Evolutionary conservation across 2,888 invertebrate species (phyloP).

Genomic region (Eupithecia abbreviata): DNA sequence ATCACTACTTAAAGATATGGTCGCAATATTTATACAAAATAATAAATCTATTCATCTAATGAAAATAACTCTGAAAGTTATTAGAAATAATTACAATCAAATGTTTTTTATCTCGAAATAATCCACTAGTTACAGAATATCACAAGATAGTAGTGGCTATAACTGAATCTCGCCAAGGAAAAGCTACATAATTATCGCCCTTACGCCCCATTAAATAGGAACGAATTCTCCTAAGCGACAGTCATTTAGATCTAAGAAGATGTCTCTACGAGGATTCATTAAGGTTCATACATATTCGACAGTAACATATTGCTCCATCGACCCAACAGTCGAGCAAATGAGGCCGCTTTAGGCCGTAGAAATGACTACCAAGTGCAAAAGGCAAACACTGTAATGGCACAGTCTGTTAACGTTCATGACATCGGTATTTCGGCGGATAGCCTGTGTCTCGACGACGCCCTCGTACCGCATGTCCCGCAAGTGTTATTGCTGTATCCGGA

Average conservation of each 20-base stretch:
- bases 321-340: constrained; percentile 56
- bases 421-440: constrained; percentile 79
- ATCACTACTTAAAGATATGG: constrained; percentile 71
- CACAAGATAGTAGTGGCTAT: constrained; percentile 39
- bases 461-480: constrained; percentile 87
- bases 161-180: constrained; percentile 40
- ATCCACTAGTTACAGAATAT: constrained; percentile 40
- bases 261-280: constrained; percentile 62
- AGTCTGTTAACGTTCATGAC: constrained; percentile 71
- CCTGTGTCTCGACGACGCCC: constrained; percentile 81
- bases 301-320: constrained; percentile 55
- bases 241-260: constrained; percentile 68
- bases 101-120: constrained; percentile 23
- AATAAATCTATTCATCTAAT: constrained; percentile 54
- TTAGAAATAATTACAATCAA: constrained; percentile 56
- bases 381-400: constrained; percentile 38
- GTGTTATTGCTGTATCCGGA: constrained; percentile 94
- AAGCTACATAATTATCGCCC: constrained; percentile 46
- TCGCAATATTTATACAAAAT: constrained; percentile 78
- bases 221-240: constrained; percentile 58
- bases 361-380: constrained; percentile 71
- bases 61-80: constrained; percentile 49
- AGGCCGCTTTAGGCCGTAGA: constrained; percentile 75
- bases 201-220: constrained; percentile 51
- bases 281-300: constrained; percentile 59